A percentile compares a stretch with the other conserved stretches of the same genome.
phyloP scores from a whole-genome alignment of 2,888 invertebrate species.

The Latrodectus hesperus region DNA sequence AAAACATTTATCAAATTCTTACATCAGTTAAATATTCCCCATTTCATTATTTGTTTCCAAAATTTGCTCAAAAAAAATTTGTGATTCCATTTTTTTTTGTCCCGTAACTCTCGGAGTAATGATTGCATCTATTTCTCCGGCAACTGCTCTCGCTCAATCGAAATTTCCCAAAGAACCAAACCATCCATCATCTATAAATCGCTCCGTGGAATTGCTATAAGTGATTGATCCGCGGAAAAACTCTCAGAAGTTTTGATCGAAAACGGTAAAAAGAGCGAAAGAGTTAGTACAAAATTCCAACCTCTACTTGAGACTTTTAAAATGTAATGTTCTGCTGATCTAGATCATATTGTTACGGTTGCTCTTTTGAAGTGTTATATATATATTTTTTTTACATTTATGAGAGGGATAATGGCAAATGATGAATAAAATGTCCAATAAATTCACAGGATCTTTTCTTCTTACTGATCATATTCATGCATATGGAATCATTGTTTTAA shows the following conservation, averaged over 20 bases:
- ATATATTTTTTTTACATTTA: no score
- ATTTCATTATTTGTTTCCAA: neutral
- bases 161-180: constrained; percentile 7
- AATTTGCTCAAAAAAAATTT: neutral
- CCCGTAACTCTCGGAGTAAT: neutral
- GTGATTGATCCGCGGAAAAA: constrained; percentile 26
- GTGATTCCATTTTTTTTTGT: neutral
- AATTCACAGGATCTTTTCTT: no score
- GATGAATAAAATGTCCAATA: no score
- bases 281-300: neutral
- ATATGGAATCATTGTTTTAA: no score
- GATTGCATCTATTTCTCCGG: neutral
- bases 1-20: neutral
- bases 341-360: neutral
- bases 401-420: no score
- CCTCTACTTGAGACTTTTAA: neutral
- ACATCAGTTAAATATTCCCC: constrained; percentile 5
- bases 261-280: neutral
- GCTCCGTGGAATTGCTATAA: constrained; percentile 19
- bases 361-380: neutral
- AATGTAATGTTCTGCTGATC: neutral
- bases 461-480: no score
- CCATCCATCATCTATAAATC: constrained; percentile 30
- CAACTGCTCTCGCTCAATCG: neutral
- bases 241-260: neutral